Base-by-base conservation (phyloP, 2,113 vertebrate species). In the Actenoides lindsayi region DNA sequence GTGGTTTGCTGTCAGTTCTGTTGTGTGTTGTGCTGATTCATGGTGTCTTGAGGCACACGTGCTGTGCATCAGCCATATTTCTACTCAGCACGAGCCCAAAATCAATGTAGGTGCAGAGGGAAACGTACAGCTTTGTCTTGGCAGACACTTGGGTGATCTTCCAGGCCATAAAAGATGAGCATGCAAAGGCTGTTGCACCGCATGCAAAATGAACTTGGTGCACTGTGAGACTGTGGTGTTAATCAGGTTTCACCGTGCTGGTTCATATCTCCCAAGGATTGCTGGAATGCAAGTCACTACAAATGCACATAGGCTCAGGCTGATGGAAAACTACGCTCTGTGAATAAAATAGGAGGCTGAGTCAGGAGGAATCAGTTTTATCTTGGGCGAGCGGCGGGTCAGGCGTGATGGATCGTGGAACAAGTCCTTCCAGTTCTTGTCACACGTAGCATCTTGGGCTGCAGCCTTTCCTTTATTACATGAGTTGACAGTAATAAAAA, bases 301-400 rank as follows among this genome's bases (percentile, higher is more conserved):
- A 57, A 69, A 56, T 2, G 50, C 83, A 11, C 44, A 3, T 10
- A 6, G 30, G 86, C 16, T 18, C 5, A 46, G 50, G 44, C 31
- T 86, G 51, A 4, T 63, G 67, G 83, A 19, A n/a, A 59, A 20
- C 3, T 6, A 4, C 17, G 30, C n/a, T 53, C 6, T 35, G 20
- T 13, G 62, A 30, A 25, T 27, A 13, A 79, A 70, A n/a, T 2
- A 14, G 35, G 2, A 39, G 20, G 9, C 7, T 71, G 53, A 64
- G 19, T 59, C 13, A 37, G 80, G 59, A 87, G 28, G 51, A 21
- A 37, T 9, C 0, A 11, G 20, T 53, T 79, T 67, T 63, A n/a
- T 50, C 37, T 77, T 0, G 0, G 31, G 18, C 0, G 0, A 33
- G 1, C 13, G 42, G 41, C 63, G 65, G 60, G 60, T 53, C 50